Evolutionary conservation across 2,113 vertebrate genomes (phyloP), one percentile per base, ranked within the genome.

Genomic region (Nansenia antarctica): DNA sequence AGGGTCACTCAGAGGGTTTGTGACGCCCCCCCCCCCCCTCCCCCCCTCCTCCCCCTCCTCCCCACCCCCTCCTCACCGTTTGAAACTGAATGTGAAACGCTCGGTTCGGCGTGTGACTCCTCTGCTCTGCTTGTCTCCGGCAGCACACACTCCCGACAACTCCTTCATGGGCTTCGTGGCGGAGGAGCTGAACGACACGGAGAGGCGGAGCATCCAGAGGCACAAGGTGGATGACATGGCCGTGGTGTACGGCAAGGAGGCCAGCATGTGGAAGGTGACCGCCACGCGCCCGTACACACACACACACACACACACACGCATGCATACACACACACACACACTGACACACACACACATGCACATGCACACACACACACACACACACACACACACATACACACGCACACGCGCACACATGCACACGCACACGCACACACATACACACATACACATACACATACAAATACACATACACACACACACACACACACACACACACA

Each of bases 91-190:
- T 49, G 45, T 22, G 6, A 7, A 20, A 4, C n/a, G n/a, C n/a
- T 8, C 20, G 9, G 45, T 49, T 49, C 9, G 20, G 45, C 9
- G n/a, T 49, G 18, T 49, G 1, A 47, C 45, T 6, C 8, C 76
- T 42, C 2, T 59, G 32, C 65, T 80, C 64, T 68, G 59, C 78
- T 73, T 76, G 65, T 83, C 75, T 65, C 76, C 73, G 65, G 35
- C 88, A 99, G 98, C 98, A 72, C 98, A 99, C 87, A 99, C 96
- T 26, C 98, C 98, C 0, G 98, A 99, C 85, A 99, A 99, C 90
- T 99, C 98, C 76, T 99, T 99, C 85, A 98, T 99, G 97, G 98
- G 98, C 71, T 99, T 99, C 2, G 97, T 97, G 86, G 94, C 96
- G 0, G 96, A 99, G 88, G 95, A 98, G 88, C 92, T 98, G 84